Evolutionary conservation across 2,797 vertebrate species (phyloP).

Genomic region (Ficedula albicollis): DNA sequence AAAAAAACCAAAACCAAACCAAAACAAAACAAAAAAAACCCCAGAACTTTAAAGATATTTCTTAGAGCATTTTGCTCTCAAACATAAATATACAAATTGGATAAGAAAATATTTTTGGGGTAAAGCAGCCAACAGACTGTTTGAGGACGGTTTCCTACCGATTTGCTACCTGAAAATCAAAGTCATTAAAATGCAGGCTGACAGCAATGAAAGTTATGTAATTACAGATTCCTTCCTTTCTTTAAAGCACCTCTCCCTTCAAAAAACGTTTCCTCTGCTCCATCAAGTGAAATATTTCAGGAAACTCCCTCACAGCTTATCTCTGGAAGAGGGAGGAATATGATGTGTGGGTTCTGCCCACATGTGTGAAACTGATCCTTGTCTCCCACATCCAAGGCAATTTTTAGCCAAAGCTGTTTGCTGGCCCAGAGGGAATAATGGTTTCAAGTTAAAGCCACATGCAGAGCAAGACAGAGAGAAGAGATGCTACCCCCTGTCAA

Average conservation of each 20-base stretch:
- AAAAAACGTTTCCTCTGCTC: not conserved
- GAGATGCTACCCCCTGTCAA: not conserved
- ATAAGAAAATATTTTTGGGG: not conserved
- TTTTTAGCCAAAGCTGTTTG: constrained; percentile 19
- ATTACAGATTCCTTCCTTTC: not conserved
- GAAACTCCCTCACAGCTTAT: not conserved
- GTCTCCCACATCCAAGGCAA: not conserved
- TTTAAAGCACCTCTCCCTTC: not conserved
- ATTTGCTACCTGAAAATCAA: not conserved
- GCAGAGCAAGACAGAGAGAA: not conserved
- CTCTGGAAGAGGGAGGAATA: not conserved
- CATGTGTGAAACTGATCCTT: not conserved
- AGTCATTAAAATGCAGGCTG: not conserved
- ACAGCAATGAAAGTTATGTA: not conserved
- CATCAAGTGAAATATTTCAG: not conserved
- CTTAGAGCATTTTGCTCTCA: not conserved
- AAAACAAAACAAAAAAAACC: too few relatives aligned
- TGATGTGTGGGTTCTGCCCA: not conserved
- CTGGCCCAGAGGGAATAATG: not conserved
- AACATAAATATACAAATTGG: not conserved
- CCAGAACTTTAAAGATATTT: not conserved
- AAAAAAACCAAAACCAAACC: not conserved
- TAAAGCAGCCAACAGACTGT: not conserved
- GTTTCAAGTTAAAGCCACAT: constrained; percentile 12
- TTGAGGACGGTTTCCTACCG: not conserved